Base-by-base conservation (phyloP, 2,113 vertebrate genomes). In the Leptosomus discolor region DNA sequence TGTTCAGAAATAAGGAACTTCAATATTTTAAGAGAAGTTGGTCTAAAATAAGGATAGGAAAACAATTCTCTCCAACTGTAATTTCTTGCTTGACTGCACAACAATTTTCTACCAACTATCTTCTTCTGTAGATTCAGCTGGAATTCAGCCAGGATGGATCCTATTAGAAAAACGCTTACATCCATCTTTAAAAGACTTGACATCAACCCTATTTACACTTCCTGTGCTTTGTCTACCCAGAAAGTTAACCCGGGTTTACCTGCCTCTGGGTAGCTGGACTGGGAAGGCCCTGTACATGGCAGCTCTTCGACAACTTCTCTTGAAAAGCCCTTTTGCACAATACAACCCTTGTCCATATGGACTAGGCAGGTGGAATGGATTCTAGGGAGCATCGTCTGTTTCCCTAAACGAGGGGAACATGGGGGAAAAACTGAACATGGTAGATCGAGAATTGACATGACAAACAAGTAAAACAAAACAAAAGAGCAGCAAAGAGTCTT, bases 1-100 rank as follows among this genome's bases (percentile, higher is more conserved):
- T 92, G 86, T 65, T 94, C 56, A 94, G 94, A 96, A 94, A 94
- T 89, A 92, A 91, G 83, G 84, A 68, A 78, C 92, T 95, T 95
- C 93, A 75, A 95, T 93, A 97, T 96, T 97, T 97, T 96, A 80
- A 80, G 67, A 94, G 60, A 91, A 50, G 73, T 71, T 96, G 93
- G 61, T 88, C 88, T 96, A 93, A 97, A 97, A 81, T 70, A 94
- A 94, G 63, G 54, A 45, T 57, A 76, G 88, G 80, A 96, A 96
- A 97, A 96, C 83, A 97, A 83, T 96, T 95, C 67, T 87, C 85
- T 90, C 65, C 82, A 70, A 68, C 91, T 96, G 65, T 78, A 96
- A 97, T 97, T 98, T 98, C 92, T 95, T 93, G 91, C 92, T 92
- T 97, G 91, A 82, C 80, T 97, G 97, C 91, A 97, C 92, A 97